phyloP scores from a whole-genome alignment of 2,797 vertebrate species.

The Hafferia zeledoni region DNA sequence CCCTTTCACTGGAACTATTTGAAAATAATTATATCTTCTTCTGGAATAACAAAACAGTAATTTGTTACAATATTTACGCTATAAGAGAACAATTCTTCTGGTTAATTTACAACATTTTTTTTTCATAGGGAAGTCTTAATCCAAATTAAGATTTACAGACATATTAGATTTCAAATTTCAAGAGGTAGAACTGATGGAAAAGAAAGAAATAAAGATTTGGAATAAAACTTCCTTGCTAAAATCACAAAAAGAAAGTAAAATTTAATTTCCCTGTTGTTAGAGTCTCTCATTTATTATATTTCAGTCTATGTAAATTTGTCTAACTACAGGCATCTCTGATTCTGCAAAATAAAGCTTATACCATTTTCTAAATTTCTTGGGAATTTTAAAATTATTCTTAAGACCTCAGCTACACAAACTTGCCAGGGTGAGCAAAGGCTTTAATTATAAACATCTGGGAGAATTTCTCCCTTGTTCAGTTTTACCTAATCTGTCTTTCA shows the following conservation, averaged over 20 bases:
- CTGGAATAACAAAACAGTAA: not conserved
- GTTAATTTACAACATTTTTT: not conserved
- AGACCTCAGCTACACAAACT: not conserved
- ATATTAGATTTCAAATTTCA: not conserved
- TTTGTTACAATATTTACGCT: not conserved
- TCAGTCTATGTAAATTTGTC: not conserved
- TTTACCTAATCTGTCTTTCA: not conserved
- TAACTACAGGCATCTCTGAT: not conserved
- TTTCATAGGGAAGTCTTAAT: not conserved
- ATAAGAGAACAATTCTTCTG: not conserved
- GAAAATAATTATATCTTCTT: conserved; percentile 14
- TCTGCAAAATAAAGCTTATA: not conserved
- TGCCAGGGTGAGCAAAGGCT: not conserved
- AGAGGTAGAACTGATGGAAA: not conserved
- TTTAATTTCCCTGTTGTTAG: not conserved
- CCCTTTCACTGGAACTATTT: not conserved
- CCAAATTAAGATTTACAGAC: not conserved
- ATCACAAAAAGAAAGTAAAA: not conserved
- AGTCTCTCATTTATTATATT: not conserved
- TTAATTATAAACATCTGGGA: not conserved
- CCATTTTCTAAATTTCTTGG: not conserved
- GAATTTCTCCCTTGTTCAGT: not conserved
- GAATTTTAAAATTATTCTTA: not conserved
- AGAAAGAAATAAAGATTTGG: not conserved
- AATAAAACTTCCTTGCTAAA: not conserved